A percentile compares a stretch with the other conserved stretches of the same genome.
Conservation (phyloP, 2,797 vertebrate species). For the Prunella strophiata region DNA sequence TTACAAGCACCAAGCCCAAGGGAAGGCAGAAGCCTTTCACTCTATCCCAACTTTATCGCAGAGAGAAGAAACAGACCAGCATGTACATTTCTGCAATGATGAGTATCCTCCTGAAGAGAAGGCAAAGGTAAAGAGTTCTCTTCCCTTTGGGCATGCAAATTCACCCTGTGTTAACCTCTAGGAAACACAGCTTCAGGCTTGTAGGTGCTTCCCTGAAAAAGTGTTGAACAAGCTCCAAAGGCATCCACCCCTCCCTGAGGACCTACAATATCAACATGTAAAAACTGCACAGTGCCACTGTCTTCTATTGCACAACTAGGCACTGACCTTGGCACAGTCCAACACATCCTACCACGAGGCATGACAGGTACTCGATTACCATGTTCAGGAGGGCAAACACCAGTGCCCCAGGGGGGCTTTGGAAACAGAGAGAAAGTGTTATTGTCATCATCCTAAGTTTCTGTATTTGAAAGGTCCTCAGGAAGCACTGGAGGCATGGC, state of each 20-base stretch:
- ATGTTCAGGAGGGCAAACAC: background rate
- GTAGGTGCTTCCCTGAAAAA: background rate
- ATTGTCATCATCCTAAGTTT: background rate
- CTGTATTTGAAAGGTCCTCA: background rate
- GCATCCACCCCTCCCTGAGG: background rate
- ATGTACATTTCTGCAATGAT: background rate
- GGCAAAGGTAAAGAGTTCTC: background rate
- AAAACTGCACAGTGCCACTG: background rate
- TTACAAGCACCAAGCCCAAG: background rate
- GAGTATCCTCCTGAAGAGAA: background rate
- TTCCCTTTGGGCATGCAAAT: background rate
- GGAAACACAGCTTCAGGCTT: slow-evolving; percentile 11
- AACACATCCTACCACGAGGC: background rate
- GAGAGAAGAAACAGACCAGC: background rate
- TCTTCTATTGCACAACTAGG: background rate
- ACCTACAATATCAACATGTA: background rate
- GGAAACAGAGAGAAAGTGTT: background rate
- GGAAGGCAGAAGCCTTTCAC: background rate
- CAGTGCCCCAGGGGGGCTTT: background rate
- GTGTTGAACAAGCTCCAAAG: background rate
- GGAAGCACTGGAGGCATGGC: background rate
- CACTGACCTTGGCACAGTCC: background rate
- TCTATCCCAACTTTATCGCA: background rate
- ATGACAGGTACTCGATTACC: background rate
- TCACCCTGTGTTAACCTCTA: background rate